phyloP scores from a whole-genome alignment of 2,888 invertebrate species.

The Pherbina coryleti region DNA sequence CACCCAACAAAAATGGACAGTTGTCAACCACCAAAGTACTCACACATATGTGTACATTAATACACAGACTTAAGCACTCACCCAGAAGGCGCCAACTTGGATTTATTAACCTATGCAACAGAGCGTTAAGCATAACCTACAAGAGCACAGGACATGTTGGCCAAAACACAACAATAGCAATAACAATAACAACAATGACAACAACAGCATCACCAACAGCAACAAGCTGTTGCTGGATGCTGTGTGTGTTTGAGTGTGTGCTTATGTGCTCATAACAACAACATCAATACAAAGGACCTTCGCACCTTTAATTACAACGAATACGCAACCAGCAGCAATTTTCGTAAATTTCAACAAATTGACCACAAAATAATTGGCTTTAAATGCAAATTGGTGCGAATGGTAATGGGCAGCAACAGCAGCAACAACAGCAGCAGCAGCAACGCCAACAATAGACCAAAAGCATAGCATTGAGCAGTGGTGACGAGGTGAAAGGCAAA shows the following conservation, averaged over 20 bases:
- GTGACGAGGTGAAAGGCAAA: neutral
- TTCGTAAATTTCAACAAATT: slow-evolving; percentile 53
- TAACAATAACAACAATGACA: slow-evolving; percentile 39
- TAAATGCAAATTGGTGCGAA: slow-evolving; percentile 47
- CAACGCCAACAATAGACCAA: neutral
- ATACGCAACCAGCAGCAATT: slow-evolving; percentile 42
- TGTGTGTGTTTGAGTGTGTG: neutral
- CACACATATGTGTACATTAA: too few relatives aligned
- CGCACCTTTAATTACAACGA: slow-evolving; percentile 29
- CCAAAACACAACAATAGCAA: slow-evolving; percentile 31
- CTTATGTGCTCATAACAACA: neutral
- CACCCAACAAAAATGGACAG: slow-evolving; percentile 38
- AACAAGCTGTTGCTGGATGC: neutral
- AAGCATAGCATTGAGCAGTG: neutral
- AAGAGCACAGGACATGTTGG: neutral
- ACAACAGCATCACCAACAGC: slow-evolving; percentile 17
- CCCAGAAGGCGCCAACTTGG: neutral
- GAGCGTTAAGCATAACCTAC: neutral
- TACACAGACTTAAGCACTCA: neutral
- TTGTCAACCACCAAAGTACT: slow-evolving; percentile 27
- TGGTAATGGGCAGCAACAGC: neutral
- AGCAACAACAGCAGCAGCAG: neutral
- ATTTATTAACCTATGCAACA: slow-evolving; percentile 15
- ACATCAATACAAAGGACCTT: slow-evolving; percentile 1
- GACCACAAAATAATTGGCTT: slow-evolving; percentile 57